Conservation (phyloP, 1,140 invertebrate genomes). For the Cephus cinctus region DNA sequence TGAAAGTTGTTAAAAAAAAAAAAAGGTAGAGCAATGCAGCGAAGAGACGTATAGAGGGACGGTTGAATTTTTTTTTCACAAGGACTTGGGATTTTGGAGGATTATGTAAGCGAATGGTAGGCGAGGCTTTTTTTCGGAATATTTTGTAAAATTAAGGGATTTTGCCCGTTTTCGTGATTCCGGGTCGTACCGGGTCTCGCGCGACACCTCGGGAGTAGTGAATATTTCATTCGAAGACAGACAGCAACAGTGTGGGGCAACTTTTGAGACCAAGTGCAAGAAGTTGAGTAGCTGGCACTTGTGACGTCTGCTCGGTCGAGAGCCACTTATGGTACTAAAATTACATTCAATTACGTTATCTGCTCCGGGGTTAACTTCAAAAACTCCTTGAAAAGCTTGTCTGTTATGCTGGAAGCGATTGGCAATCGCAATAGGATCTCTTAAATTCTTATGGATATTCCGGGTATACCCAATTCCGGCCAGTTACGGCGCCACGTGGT, state of each 20-base stretch:
- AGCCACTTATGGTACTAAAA: constrained; percentile 57
- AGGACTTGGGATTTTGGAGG: background rate
- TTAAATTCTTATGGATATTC: constrained; percentile 1
- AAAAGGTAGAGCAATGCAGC: too few relatives aligned
- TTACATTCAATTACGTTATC: constrained; percentile 56
- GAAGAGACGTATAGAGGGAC: too few relatives aligned
- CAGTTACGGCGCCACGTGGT: too few relatives aligned
- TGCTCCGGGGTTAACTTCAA: constrained; percentile 45
- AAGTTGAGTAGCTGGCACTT: constrained; percentile 40
- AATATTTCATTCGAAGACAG: constrained; percentile 19
- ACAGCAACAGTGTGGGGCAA: constrained; percentile 28
- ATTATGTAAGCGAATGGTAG: background rate
- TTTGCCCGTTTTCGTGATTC: too few relatives aligned
- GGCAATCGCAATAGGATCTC: background rate
- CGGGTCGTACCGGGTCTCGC: constrained; percentile 2
- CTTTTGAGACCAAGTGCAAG: constrained; percentile 36
- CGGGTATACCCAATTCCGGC: background rate
- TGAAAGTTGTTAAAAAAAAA: too few relatives aligned
- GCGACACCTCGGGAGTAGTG: constrained; percentile 10
- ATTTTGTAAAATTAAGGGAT: too few relatives aligned
- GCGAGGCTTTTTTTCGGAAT: background rate
- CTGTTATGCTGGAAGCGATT: constrained; percentile 27
- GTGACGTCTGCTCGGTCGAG: constrained; percentile 55
- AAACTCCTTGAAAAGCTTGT: constrained; percentile 46
- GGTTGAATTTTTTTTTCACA: background rate